Evolutionary conservation across 2,888 invertebrate species (phyloP).

Genomic region (Pherbina coryleti): DNA sequence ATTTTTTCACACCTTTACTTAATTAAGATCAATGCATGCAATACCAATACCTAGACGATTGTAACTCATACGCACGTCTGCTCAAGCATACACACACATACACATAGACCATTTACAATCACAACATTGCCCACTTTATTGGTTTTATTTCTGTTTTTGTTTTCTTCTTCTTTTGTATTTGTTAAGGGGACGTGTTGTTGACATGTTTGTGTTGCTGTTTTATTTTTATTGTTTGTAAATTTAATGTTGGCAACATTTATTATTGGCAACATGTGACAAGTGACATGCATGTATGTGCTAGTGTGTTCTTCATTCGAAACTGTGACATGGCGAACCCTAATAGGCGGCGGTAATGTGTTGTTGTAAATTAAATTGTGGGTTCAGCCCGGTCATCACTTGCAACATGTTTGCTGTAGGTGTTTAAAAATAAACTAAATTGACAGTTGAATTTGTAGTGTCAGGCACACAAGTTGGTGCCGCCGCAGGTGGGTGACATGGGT

Average conservation of each 20-base stretch:
- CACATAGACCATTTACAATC: neutral
- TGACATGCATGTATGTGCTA: neutral
- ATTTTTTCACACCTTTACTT: slow-evolving; percentile 16
- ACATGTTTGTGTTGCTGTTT: neutral
- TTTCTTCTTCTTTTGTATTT: neutral
- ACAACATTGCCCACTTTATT: neutral
- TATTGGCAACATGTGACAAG: slow-evolving; percentile 13
- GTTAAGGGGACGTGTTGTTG: neutral
- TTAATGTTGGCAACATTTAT: slow-evolving; percentile 16
- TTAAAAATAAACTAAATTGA: neutral
- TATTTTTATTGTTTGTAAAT: slow-evolving; percentile 17
- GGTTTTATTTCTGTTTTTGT: neutral
- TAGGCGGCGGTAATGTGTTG: neutral
- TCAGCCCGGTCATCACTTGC: neutral
- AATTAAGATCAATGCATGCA: slow-evolving; percentile 13
- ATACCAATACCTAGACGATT: neutral
- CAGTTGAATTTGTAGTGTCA: neutral
- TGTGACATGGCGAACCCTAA: neutral
- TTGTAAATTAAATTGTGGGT: slow-evolving; percentile 17
- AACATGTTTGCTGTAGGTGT: neutral
- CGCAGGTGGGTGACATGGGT: neutral
- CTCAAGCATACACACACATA: neutral
- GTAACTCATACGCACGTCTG: neutral
- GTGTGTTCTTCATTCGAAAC: neutral
- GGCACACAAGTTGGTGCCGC: neutral